Evolutionary conservation across 2,888 invertebrate species (phyloP), one percentile per base, ranked within the genome.

Genomic region (Chaitophorus viminalis): DNA sequence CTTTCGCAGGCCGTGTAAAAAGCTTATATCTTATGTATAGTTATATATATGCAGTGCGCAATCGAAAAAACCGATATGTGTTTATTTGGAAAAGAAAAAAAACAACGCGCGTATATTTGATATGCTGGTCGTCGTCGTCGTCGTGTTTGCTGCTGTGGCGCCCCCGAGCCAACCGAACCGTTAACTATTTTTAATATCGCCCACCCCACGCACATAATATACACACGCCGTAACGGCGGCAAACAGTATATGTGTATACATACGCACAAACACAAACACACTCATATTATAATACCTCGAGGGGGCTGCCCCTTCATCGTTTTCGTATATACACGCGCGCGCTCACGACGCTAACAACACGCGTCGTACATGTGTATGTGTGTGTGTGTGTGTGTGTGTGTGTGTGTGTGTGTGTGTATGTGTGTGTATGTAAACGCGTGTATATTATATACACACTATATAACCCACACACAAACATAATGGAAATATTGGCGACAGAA

Each of bases 401-500:
- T 54, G 25, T 36, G n/a, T 3, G 60, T 36, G 4, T 46, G 9
- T 52, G 25, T 25, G 31, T 39, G 39, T 21, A n/a, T 33, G 21
- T 21, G 54, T 54, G 25, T 60, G 25, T 25, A 21, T 60, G 4
- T 60, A 60, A 21, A 11, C 11, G 39, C 29, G 3, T 52, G 21
- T 54, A 29, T n/a, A 54, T 52, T 74, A 72, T 52, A 75, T 75
- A 68, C 18, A 70, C 46, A 75, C 74, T 68, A 29, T n/a, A 68
- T 29, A 77, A 83, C 74, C 65, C 78, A 86, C 86, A 87, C 89
- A 77, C 83, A 88, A 81, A 76, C 82, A 75, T 88, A 89, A 89
- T 89, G 88, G 82, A 89, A 89, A 88, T 82, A 89, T 89, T 88
- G 89, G 89, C 82, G 88, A 89, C 88, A 82, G 88, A 84, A 89